Base-by-base conservation (phyloP, 2,113 vertebrate genomes). In the Silurus asotus region DNA sequence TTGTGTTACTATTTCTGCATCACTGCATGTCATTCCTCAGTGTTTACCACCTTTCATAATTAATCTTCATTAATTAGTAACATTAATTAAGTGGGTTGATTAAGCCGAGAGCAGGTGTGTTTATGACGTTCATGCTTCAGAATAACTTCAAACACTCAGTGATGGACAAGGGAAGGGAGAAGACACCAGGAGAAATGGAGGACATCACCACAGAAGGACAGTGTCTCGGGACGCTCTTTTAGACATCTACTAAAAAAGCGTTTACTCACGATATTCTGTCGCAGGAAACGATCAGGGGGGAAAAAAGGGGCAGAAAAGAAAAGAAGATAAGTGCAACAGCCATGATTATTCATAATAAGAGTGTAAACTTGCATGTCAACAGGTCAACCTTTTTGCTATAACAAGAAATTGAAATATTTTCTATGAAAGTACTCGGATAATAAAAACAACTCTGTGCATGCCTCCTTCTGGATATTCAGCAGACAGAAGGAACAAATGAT, bases 211-310 rank as follows among this genome's bases (percentile, higher is more conserved):
- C 88, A 91, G 79, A 88, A 88, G 84, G 82, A 91, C 81, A 87
- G 4, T 48, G 62, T 69, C 74, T 81, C 78, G 45, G 61, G 62
- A 74, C 1, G 45, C 64, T 65, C 48, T 67, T 79, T 56, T 11
- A 70, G 61, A 86, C 5, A 17, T 15, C 8, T 58, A 28, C 13
- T 86, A 80, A 83, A 84, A 84, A 89, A 89, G 86, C 37, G 56
- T 23, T 86, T 96, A 97, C 96, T 97, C 94, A 97, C 96, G 96
- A 96, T 94, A 97, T 97, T 92, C 96, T 97, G 91, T 84, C 89
- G 90, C 69, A 55, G 83, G 86, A 17, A 84, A 20, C 61, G 45
- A 49, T 67, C 37, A 90, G 89, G 88, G 89, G 87, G 87, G 88
- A 74, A 64, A 78, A 82, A 61, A 19, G 67, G 82, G 51, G 88